phyloP scores from a whole-genome alignment of 2,113 vertebrate species.

The Acinonyx jubatus region DNA sequence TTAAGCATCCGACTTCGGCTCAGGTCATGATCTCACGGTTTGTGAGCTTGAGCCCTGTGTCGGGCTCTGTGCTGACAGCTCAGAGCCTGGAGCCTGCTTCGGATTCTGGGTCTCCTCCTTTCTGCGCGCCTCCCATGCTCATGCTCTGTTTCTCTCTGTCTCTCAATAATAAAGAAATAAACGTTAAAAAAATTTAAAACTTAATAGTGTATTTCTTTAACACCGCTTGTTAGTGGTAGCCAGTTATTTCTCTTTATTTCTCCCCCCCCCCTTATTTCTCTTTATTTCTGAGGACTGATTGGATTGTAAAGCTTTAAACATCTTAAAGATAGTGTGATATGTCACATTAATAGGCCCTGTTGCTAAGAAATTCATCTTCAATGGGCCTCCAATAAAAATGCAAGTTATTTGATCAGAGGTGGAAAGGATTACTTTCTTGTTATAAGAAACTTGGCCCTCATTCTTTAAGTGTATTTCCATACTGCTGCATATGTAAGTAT shows the following conservation, averaged over 20 bases:
- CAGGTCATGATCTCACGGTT: too few species aligned
- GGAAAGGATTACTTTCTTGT: not conserved
- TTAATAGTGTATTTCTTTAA: not conserved
- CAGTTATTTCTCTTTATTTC: constrained; percentile 43
- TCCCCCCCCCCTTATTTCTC: not conserved
- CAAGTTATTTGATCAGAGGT: not conserved
- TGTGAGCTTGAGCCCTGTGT: too few species aligned
- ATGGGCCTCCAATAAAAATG: not conserved
- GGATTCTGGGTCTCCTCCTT: too few species aligned
- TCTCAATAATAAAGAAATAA: too few species aligned
- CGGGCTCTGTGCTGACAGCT: too few species aligned
- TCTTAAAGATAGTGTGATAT: constrained; percentile 16
- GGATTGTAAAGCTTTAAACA: not conserved
- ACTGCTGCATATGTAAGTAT: not conserved
- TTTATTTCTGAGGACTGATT: constrained; percentile 29
- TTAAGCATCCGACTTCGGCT: too few species aligned
- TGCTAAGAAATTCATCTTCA: constrained; percentile 33
- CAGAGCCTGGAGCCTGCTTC: too few species aligned
- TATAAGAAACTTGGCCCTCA: not conserved
- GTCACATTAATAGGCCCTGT: not conserved
- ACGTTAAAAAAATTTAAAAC: too few species aligned
- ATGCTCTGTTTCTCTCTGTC: too few species aligned
- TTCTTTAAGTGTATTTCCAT: constrained; percentile 29
- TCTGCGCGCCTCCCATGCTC: too few species aligned
- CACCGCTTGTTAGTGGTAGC: not conserved